Conservation (phyloP, 2,797 vertebrate genomes). For the Trachops cirrhosus region DNA sequence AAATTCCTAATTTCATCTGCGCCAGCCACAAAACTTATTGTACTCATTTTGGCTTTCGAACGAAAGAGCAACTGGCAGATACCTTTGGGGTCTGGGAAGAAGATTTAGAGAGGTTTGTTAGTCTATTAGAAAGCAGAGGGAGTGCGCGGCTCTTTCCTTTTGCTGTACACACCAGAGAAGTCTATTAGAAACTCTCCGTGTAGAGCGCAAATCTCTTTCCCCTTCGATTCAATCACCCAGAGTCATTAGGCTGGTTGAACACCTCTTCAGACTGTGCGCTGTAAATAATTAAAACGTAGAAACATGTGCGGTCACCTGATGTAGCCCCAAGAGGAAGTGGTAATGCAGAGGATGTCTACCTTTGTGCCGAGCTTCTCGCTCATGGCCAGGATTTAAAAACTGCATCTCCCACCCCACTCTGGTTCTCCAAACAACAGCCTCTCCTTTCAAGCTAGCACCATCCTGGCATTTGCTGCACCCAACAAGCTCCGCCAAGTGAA, state of each 20-base stretch:
- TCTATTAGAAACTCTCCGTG: slow-evolving; percentile 63
- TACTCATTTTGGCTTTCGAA: slow-evolving; percentile 58
- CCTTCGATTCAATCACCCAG: slow-evolving; percentile 57
- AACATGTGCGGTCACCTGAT: slow-evolving; percentile 44
- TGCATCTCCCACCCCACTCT: not conserved
- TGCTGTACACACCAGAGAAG: slow-evolving; percentile 52
- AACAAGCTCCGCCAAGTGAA: not conserved
- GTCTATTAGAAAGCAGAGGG: slow-evolving; percentile 55
- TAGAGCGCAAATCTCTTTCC: slow-evolving; percentile 46
- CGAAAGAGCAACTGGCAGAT: slow-evolving; percentile 51
- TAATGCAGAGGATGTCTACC: not conserved
- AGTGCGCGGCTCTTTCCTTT: slow-evolving; percentile 50
- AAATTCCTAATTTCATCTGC: slow-evolving; percentile 55
- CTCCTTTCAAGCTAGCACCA: not conserved
- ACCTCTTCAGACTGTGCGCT: slow-evolving; percentile 30
- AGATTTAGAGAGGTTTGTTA: slow-evolving; percentile 52
- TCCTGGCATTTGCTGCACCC: not conserved
- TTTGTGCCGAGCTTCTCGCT: not conserved
- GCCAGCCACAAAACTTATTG: slow-evolving; percentile 45
- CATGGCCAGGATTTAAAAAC: slow-evolving; percentile 9
- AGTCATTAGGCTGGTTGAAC: slow-evolving; percentile 63
- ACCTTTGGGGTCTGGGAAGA: slow-evolving; percentile 63
- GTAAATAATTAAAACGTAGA: slow-evolving; percentile 69
- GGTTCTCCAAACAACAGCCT: not conserved
- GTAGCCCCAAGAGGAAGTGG: not conserved